phyloP scores from a whole-genome alignment of 2,888 invertebrate genomes.

The Cheilosia soror region DNA sequence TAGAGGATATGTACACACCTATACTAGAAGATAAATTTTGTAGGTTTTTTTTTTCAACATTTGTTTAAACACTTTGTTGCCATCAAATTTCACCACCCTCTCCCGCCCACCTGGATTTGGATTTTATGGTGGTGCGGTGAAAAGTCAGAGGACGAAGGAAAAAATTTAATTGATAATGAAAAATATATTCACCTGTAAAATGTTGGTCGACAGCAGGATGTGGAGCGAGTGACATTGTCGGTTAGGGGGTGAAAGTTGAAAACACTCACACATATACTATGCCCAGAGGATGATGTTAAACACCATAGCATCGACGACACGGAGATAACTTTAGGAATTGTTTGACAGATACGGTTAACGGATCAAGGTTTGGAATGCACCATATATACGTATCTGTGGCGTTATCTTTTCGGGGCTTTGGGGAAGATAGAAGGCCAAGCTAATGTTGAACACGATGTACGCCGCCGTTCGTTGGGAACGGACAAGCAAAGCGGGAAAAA shows the following conservation, averaged over 20 bases:
- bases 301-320: constrained; percentile 30
- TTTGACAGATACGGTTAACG: constrained; percentile 65
- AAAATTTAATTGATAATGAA: constrained; percentile 75
- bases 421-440: constrained; percentile 3
- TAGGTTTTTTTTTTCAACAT: constrained; percentile 23
- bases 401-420: constrained; percentile 36
- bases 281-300: constrained; percentile 53
- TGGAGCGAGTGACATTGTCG: neutral
- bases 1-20: neutral
- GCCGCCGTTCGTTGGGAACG: constrained; percentile 3
- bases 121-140: constrained; percentile 37
- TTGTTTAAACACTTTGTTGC: constrained; percentile 57
- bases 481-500: neutral
- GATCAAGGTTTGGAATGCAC: constrained; percentile 26
- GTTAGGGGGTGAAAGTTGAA: constrained; percentile 13
- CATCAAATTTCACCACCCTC: constrained; percentile 36
- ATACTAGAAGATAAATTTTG: constrained; percentile 22
- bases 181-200: constrained; percentile 65
- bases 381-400: constrained; percentile 6
- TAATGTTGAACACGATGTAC: constrained; percentile 22
- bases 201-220: constrained; percentile 44
- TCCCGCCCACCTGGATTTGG: neutral
- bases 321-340: constrained; percentile 68
- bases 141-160: constrained; percentile 31
- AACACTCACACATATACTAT: neutral